Evolutionary conservation across 2,888 invertebrate genomes (phyloP).

Genomic region (Diaphora mendica): DNA sequence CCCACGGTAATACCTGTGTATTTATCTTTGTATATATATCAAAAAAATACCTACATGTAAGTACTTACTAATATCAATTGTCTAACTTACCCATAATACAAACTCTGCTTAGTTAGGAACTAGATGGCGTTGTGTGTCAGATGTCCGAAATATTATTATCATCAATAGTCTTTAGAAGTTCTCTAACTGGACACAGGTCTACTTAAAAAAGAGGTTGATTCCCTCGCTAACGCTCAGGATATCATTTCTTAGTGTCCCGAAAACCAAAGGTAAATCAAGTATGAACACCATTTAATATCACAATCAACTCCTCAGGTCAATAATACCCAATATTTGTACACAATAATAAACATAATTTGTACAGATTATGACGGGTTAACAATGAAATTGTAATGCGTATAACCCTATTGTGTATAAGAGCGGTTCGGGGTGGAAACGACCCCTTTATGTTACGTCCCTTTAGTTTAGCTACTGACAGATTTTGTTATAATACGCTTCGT

Average conservation of each 20-base stretch:
- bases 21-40: too few relatives aligned
- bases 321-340: constrained; percentile 40
- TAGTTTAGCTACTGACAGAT: constrained; percentile 4
- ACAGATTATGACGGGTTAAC: constrained; percentile 73
- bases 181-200: too few relatives aligned
- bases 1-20: too few relatives aligned
- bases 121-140: too few relatives aligned
- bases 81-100: too few relatives aligned
- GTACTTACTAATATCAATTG: too few relatives aligned
- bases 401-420: constrained; percentile 47
- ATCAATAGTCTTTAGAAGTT: too few relatives aligned
- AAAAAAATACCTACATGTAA: too few relatives aligned
- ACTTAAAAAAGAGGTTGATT: too few relatives aligned
- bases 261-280: background rate
- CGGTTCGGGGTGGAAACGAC: constrained; percentile 18
- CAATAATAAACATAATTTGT: constrained; percentile 57
- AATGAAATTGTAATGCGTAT: constrained; percentile 55
- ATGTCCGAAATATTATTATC: too few relatives aligned
- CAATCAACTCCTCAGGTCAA: constrained; percentile 11
- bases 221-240: too few relatives aligned
- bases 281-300: background rate
- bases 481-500: background rate
- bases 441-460: constrained; percentile 22
- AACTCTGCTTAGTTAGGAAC: too few relatives aligned
- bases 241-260: background rate